Evolutionary conservation across 2,888 invertebrate genomes (phyloP), one percentile per base, ranked within the genome.

Genomic region (Conomelus anceps): DNA sequence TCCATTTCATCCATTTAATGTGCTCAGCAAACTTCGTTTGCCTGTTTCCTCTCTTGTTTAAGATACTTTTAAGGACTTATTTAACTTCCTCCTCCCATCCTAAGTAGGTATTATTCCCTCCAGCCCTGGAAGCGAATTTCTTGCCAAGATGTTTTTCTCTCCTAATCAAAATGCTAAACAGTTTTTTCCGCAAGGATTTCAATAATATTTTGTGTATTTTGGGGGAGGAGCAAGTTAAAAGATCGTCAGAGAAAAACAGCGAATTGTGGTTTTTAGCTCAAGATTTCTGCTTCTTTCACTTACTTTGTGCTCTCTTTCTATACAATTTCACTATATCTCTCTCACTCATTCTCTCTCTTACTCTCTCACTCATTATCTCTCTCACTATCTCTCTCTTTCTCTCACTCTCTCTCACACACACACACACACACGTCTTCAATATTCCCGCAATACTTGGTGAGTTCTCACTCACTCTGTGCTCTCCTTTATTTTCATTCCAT

Each of bases 121-220:
- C n/a, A 63, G 63, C 63, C 63, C 63, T 63, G n/a, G 1, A 63
- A 17, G 63, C 63, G 63, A 63, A 63, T 4, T 63, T n/a, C 63
- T 63, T 63, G 63, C 63, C 63, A 63, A 63, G 63, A 20, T 63
- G 63, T 63, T 91, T 91, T 90, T 91, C 91, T 90, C 91, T 91
- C 91, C 91, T 91, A 91, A 91, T 91, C 91, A 91, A 91, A 91
- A 91, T 91, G 91, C 91, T 91, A 91, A 91, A 91, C 89, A 91
- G 91, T 91, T 91, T 90, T 91, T 91, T 91, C 89, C 88, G 86
- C 87, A 90, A 90, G 89, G 91, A 90, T 91, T 91, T 63, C n/a
- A 63, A 63, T 91, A 91, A 91, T 91, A 91, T 91, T 91, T 91
- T 91, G 90, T 90, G 63, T 88, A 63, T 88, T 88, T 88, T 85